These are phyloP conservation scores for Zosterops borbonicus DNA, from an alignment of 2,113 vertebrate genomes.

Conservation along the genomic window DNA sequence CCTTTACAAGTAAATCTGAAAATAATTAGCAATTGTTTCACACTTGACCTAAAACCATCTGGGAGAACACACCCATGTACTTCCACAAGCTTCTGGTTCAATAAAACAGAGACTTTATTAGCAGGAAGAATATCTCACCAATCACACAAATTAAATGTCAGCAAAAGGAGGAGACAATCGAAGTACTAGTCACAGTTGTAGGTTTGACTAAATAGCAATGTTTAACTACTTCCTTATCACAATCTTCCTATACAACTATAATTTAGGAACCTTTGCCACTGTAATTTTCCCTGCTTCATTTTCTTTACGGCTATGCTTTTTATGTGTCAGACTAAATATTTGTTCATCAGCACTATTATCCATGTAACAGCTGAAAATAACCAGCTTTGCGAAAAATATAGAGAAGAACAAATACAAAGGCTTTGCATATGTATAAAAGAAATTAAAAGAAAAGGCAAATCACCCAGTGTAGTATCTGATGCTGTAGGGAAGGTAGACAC, in stretches of 20 bases:
- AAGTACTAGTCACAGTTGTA: constrained; percentile 48
- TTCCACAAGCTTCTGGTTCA: neutral
- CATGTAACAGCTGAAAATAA: constrained; percentile 55
- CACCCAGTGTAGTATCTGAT: neutral
- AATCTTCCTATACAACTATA: constrained; percentile 61
- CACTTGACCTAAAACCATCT: neutral
- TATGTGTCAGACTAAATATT: constrained; percentile 48
- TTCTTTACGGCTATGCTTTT: constrained; percentile 54
- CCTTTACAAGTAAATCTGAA: neutral
- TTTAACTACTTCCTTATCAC: constrained; percentile 78
- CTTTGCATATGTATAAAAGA: neutral
- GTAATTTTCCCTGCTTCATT: constrained; percentile 58
- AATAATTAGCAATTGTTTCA: neutral
- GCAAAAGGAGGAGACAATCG: constrained; percentile 59
- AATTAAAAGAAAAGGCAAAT: neutral
- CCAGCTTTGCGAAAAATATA: neutral
- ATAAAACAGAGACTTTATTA: constrained; percentile 34
- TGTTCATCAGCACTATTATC: constrained; percentile 59
- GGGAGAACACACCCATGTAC: neutral
- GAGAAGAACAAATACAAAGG: constrained; percentile 15
- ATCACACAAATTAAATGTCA: constrained; percentile 69
- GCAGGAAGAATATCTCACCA: neutral
- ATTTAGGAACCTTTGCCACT: constrained; percentile 72
- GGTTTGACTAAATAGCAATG: constrained; percentile 67
- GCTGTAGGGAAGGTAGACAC: neutral